Evolutionary conservation across 2,113 vertebrate species (phyloP).

Genomic region (Rhinopomastus cyanomelas): DNA sequence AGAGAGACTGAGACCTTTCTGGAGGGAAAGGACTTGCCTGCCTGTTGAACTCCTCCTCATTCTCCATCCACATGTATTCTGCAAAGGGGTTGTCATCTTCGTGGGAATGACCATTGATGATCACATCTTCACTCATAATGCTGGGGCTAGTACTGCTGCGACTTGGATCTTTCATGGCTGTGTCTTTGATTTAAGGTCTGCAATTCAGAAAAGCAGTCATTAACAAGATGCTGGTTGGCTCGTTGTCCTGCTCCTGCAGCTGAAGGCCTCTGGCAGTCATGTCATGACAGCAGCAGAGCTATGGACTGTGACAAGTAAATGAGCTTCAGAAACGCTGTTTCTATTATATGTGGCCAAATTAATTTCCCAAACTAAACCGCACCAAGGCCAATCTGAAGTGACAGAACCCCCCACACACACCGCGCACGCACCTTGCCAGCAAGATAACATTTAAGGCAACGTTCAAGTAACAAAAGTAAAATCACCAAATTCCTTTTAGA

Average conservation of each 20-base stretch:
- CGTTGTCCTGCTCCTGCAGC: neutral
- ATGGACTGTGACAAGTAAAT: neutral
- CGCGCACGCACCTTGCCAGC: accelerated
- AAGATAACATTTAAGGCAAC: neutral
- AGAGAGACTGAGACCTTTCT: neutral
- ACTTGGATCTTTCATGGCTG: slow-evolving; percentile 89
- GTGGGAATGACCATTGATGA: slow-evolving; percentile 82
- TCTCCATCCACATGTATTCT: slow-evolving; percentile 97
- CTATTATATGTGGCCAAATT: accelerated
- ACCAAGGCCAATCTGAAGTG: neutral
- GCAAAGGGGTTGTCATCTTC: slow-evolving; percentile 91
- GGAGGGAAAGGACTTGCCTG: slow-evolving; percentile 76
- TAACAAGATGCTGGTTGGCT: neutral
- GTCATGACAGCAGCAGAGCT: neutral
- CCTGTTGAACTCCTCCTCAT: slow-evolving; percentile 92
- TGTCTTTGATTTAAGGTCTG: slow-evolving; percentile 58
- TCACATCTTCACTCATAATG: slow-evolving; percentile 81
- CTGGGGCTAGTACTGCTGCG: slow-evolving; percentile 80
- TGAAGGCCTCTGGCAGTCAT: neutral
- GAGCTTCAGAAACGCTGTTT: accelerated
- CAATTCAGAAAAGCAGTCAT: neutral
- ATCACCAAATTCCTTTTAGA: neutral
- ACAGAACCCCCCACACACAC: neutral
- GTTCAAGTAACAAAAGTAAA: neutral
- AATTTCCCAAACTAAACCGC: neutral